Evolutionary conservation across 1,140 invertebrate genomes (phyloP), one percentile per base, ranked within the genome.

Genomic region (Drosophila pandora): DNA sequence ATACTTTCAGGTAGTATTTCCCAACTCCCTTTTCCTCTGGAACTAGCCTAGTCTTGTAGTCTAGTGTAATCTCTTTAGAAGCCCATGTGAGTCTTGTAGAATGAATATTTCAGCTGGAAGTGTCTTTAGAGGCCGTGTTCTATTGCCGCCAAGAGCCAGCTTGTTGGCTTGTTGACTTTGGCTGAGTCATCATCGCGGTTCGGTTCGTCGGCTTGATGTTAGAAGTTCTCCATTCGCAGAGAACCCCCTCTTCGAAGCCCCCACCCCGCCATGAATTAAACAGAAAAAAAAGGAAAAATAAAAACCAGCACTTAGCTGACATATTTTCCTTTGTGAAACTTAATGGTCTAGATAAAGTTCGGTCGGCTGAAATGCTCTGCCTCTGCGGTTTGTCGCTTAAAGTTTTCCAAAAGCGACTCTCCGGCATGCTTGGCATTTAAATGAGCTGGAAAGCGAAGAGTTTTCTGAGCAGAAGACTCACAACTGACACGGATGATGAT

Each of bases 331-430:
- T 76, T 82, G 83, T 87, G 68, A 78, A 88, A 88, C 78, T 78
- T 82, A 87, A 87, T 88, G 83, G 75, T 79, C 82, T 88, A 87
- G 83, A 87, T 87, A 88, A 10, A 84, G 81, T 85, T 87, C 61
- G 59, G 59, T 50, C 45, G 62, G 58, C 41, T 64, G 70, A 59
- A 17, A 0, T 17, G 17, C 17, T 17, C 17, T 17, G 17, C 17
- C 17, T 17, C 58, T 75, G 71, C 39, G 72, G 71, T 76, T 75
- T 62, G 50, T 62, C 43, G 69, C 58, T 41, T 48, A 45, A 60
- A 71, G 55, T 57, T 55, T 72, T 50, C 30, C 21, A 73, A 73
- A 73, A 56, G 47, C 34, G 68, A 73, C 37, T 49, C 48, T 77
- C 43, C 17, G 17, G 72, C 56, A 80, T 58, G 77, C 65, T 76